phyloP scores from a whole-genome alignment of 2,797 vertebrate species.

The Enteromius thamalakanensis region DNA sequence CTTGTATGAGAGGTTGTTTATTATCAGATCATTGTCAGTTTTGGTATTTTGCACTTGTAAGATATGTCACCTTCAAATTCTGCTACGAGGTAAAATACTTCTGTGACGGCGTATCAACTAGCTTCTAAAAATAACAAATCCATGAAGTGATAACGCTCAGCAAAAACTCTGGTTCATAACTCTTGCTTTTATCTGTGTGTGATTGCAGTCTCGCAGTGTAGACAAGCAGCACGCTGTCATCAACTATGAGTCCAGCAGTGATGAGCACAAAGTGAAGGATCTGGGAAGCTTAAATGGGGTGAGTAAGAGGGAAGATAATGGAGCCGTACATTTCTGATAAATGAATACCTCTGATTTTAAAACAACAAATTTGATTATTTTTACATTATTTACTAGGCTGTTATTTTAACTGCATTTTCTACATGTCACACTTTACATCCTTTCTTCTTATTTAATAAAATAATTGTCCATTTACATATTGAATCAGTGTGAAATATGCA shows the following conservation, averaged over 20 bases:
- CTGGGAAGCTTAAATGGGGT: constrained; percentile 98
- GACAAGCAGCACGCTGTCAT: constrained; percentile 99
- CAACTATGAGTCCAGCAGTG: constrained; percentile 90
- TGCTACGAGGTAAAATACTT: constrained; percentile 17
- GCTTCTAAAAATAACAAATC: constrained; percentile 16
- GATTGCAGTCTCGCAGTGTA: constrained; percentile 88
- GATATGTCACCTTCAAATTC: constrained; percentile 40
- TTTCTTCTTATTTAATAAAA: neutral
- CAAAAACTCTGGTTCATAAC: neutral
- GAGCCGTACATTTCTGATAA: neutral
- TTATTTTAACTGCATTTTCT: neutral
- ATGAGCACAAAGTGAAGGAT: constrained; percentile 97
- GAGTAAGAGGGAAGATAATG: constrained; percentile 68
- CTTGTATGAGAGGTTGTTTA: neutral
- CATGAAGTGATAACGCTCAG: neutral
- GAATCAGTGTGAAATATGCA: neutral
- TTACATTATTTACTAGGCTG: neutral
- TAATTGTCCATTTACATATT: neutral
- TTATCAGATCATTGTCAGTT: constrained; percentile 3
- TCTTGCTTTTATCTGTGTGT: constrained; percentile 48
- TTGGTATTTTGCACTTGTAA: constrained; percentile 26
- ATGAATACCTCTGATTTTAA: constrained; percentile 6
- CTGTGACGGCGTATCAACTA: neutral
- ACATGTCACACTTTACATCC: neutral
- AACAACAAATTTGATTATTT: neutral